Percentiles rank a stretch among this genome's conserved stretches.
These are phyloP conservation scores for Lochmaea crataegi DNA, from an alignment of 2,888 invertebrate genomes.

Conservation along the genomic window DNA sequence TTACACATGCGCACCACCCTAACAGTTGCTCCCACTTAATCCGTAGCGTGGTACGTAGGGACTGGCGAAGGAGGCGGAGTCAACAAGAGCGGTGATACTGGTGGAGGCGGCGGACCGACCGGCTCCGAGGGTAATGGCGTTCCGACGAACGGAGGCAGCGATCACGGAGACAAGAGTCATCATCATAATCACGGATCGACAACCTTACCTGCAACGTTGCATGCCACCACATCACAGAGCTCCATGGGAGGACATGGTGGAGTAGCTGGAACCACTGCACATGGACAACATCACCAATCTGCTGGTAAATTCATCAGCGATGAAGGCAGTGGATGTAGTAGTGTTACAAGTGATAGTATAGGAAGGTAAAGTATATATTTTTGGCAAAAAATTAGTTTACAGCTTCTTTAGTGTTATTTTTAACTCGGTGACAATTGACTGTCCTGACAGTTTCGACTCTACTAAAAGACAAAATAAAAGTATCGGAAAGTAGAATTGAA, in stretches of 20 bases:
- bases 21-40: conserved; percentile 48
- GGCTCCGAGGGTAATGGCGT: conserved; percentile 64
- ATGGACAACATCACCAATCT: conserved; percentile 28
- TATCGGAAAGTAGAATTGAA: too few species aligned
- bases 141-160: conserved; percentile 63
- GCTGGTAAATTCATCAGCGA: conserved; percentile 78
- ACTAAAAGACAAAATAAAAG: too few species aligned
- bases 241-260: conserved; percentile 58
- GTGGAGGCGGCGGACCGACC: conserved; percentile 50
- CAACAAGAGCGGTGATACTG: conserved; percentile 60
- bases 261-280: conserved; percentile 9
- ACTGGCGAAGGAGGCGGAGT: conserved; percentile 52
- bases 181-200: conserved; percentile 69
- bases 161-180: conserved; percentile 66
- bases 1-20: conserved; percentile 48
- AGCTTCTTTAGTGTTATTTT: too few species aligned
- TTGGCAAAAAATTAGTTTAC: too few species aligned
- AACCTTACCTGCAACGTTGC: conserved; percentile 72
- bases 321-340: conserved; percentile 87
- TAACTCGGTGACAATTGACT: too few species aligned
- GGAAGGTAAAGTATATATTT: conserved; percentile 67
- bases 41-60: conserved; percentile 67
- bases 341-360: conserved; percentile 86
- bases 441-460: too few species aligned
- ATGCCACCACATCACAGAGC: conserved; percentile 67